These are phyloP conservation scores for Halichoerus grypus DNA, from an alignment of 2,113 vertebrate genomes.

Conservation along the genomic window DNA sequence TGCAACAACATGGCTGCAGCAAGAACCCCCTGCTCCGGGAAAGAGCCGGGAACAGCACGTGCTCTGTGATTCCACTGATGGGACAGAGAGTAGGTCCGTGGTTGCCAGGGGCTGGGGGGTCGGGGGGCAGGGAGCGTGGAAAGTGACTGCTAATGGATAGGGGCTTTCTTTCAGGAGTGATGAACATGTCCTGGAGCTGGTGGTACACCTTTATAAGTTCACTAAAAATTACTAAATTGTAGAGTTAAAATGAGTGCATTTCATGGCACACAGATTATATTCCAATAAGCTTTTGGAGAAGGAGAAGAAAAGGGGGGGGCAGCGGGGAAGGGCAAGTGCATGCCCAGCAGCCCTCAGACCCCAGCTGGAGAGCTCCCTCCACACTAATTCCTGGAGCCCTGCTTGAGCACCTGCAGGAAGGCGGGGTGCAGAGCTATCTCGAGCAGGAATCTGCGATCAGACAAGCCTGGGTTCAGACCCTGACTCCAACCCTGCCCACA, in stretches of 20 bases:
- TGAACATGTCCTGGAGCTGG: no score
- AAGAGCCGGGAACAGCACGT: rapidly evolving
- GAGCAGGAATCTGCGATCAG: neutral
- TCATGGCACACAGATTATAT: neutral
- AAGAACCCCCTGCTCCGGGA: rapidly evolving
- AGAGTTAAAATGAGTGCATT: neutral
- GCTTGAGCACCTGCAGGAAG: no score
- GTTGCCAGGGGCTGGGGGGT: neutral
- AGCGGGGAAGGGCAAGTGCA: rapidly evolving
- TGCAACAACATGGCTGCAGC: rapidly evolving
- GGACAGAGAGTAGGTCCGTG: neutral
- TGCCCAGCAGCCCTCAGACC: neutral
- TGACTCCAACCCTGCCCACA: rapidly evolving
- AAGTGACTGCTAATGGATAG: neutral
- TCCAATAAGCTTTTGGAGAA: neutral
- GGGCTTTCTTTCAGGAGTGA: neutral
- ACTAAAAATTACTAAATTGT: neutral
- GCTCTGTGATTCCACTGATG: rapidly evolving
- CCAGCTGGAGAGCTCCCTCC: neutral
- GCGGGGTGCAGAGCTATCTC: neutral
- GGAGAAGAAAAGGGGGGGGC: no score
- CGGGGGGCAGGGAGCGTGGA: rapidly evolving
- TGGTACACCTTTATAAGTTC: neutral
- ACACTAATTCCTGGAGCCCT: neutral
- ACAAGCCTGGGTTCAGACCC: neutral